phyloP scores from a whole-genome alignment of 2,113 vertebrate species.

The Pluvialis apricaria region DNA sequence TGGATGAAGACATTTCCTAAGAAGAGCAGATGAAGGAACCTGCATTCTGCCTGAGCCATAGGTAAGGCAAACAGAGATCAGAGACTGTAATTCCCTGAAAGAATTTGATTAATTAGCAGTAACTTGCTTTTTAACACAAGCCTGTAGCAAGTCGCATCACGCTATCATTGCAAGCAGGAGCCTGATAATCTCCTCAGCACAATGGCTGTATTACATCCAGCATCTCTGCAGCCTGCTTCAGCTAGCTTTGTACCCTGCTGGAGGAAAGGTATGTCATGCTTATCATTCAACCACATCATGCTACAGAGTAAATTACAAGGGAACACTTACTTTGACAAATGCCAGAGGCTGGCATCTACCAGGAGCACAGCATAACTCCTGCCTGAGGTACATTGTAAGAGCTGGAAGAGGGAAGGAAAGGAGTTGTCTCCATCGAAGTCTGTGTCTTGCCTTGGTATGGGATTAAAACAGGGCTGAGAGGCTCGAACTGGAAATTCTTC shows the following conservation, averaged over 20 bases:
- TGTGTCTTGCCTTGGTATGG: background rate
- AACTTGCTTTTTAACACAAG: background rate
- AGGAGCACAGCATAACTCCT: background rate
- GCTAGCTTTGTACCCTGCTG: rapidly evolving
- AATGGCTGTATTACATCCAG: background rate
- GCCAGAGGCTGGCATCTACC: background rate
- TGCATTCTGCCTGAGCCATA: background rate
- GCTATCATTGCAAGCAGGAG: background rate
- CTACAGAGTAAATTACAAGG: background rate
- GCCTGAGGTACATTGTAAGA: background rate
- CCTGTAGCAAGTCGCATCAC: background rate
- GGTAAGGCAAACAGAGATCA: background rate
- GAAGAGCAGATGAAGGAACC: background rate
- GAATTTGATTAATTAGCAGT: background rate
- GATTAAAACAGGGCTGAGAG: background rate
- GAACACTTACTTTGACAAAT: background rate
- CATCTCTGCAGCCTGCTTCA: background rate
- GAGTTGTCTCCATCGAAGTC: background rate
- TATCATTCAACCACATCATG: background rate
- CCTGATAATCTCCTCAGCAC: background rate
- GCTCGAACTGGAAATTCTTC: background rate
- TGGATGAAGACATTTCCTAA: background rate
- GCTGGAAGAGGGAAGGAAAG: background rate
- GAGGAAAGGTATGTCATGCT: background rate
- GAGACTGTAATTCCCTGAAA: background rate